These are phyloP conservation scores for Hycleus cichorii DNA, from an alignment of 1,140 invertebrate genomes.

Conservation along the genomic window DNA sequence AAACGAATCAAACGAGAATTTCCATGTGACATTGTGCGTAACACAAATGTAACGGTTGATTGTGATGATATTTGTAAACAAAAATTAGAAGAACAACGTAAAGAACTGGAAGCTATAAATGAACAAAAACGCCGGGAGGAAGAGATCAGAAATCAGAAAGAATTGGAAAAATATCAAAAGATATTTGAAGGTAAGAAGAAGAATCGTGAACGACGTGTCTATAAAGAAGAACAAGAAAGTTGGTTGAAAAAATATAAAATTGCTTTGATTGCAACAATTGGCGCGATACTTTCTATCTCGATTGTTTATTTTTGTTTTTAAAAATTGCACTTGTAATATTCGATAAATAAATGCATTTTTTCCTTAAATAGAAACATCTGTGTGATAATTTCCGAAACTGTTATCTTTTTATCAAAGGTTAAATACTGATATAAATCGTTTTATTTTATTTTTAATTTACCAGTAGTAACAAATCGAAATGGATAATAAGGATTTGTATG, in stretches of 20 bases:
- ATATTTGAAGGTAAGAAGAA: conserved; percentile 57
- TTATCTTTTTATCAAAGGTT: no score
- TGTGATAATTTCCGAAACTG: no score
- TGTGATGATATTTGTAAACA: conserved; percentile 58
- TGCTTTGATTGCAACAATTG: conserved; percentile 35
- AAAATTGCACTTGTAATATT: neutral
- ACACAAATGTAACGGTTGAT: conserved; percentile 44
- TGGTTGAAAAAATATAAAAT: conserved; percentile 42
- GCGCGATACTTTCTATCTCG: conserved; percentile 3
- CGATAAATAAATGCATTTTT: neutral
- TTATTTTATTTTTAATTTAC: no score
- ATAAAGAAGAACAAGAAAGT: conserved; percentile 38
- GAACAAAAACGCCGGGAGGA: conserved; percentile 51
- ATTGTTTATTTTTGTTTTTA: neutral
- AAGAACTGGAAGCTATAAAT: conserved; percentile 46
- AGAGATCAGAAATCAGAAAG: conserved; percentile 56
- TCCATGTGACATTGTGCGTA: conserved; percentile 56
- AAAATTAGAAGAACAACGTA: conserved; percentile 48
- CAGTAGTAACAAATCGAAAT: neutral
- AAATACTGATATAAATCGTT: no score
- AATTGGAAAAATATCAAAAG: conserved; percentile 65
- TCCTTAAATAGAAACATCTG: no score
- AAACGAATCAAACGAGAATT: conserved; percentile 70
- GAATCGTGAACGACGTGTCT: conserved; percentile 41
- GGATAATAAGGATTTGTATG: conserved; percentile 21